Conservation (phyloP, 2,888 invertebrate genomes). For the Andrena bicolor region DNA sequence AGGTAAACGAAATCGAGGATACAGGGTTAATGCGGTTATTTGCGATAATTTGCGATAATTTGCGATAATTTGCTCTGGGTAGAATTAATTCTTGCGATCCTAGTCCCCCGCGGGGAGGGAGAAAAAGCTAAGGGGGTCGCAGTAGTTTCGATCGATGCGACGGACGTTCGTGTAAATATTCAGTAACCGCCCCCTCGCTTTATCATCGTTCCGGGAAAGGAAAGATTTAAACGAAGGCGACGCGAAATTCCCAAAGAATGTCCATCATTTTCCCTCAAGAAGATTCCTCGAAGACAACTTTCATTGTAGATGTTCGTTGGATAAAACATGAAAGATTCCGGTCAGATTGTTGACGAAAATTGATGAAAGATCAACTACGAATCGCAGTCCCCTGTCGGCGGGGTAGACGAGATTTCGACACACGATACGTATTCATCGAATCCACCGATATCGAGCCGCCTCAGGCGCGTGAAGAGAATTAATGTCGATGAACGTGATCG, state of each 20-base stretch:
- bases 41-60: constrained; percentile 41
- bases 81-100: constrained; percentile 50
- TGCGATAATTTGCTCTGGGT: constrained; percentile 25
- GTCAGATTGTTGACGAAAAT: constrained; percentile 45
- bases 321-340: constrained; percentile 48
- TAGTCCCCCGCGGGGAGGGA: not conserved
- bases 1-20: not conserved
- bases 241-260: constrained; percentile 50
- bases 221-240: constrained; percentile 70
- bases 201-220: constrained; percentile 67
- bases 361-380: constrained; percentile 53
- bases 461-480: constrained; percentile 37
- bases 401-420: constrained; percentile 30
- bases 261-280: constrained; percentile 43
- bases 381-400: not conserved
- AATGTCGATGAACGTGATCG: constrained; percentile 21
- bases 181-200: constrained; percentile 66
- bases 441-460: constrained; percentile 44
- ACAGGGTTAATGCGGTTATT: constrained; percentile 28
- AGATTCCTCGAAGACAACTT: constrained; percentile 34
- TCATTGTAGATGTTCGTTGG: constrained; percentile 28
- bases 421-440: constrained; percentile 30
- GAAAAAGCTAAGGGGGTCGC: constrained; percentile 31
- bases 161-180: constrained; percentile 67
- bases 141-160: constrained; percentile 61